These are phyloP conservation scores for Anniella stebbinsi DNA, from an alignment of 2,797 vertebrate genomes.

Conservation along the genomic window DNA sequence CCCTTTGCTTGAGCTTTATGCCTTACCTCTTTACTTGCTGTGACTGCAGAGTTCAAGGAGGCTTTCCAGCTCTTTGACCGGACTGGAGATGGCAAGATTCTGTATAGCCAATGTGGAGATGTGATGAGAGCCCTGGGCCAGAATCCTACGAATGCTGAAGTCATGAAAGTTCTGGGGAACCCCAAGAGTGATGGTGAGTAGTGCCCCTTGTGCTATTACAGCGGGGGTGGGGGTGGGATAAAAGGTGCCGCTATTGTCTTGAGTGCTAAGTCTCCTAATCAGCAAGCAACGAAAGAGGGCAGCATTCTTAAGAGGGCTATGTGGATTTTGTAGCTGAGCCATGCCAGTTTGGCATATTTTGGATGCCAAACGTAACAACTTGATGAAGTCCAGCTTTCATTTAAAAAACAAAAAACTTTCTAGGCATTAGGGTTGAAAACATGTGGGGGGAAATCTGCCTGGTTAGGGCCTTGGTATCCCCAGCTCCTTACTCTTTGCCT, in stretches of 20 bases:
- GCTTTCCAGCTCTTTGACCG: constrained; percentile 94
- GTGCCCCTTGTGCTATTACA: not conserved
- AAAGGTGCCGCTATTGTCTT: too few species aligned
- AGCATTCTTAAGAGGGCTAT: too few species aligned
- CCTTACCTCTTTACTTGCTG: not conserved
- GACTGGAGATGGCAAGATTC: constrained; percentile 92
- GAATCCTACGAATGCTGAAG: constrained; percentile 93
- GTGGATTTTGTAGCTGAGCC: not conserved
- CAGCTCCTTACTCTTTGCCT: not conserved
- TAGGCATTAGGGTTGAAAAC: not conserved
- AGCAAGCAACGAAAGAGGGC: too few species aligned
- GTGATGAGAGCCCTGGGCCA: constrained; percentile 93
- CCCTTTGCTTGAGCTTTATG: not conserved
- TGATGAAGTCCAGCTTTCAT: not conserved
- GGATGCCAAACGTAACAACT: not conserved
- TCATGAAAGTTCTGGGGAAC: constrained; percentile 93
- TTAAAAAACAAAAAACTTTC: not conserved
- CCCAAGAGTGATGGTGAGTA: constrained; percentile 91
- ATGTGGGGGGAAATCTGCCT: not conserved
- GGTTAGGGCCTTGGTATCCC: not conserved
- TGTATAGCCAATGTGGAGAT: constrained; percentile 92
- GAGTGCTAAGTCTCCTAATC: not conserved
- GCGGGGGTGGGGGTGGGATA: not conserved
- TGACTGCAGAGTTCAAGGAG: constrained; percentile 89
- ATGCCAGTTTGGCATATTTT: not conserved